Percentiles rank a stretch among this genome's conserved stretches.
These are phyloP conservation scores for Edolisoma coerulescens DNA, from an alignment of 2,113 vertebrate species.

Conservation along the genomic window DNA sequence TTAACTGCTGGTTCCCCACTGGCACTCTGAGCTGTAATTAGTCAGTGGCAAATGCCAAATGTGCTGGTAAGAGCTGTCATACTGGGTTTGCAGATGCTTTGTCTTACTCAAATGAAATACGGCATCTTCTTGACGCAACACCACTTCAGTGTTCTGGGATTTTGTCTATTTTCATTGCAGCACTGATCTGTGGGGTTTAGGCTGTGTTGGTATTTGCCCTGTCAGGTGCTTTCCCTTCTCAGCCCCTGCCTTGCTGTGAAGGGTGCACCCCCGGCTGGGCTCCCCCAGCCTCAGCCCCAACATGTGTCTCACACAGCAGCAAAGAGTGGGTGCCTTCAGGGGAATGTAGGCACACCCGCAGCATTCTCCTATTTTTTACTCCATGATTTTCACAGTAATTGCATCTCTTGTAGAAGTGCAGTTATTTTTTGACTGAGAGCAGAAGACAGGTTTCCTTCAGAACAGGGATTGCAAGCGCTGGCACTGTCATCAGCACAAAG, in stretches of 20 bases:
- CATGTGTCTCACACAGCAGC: background rate
- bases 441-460: background rate
- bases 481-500: background rate
- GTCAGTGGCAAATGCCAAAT: background rate
- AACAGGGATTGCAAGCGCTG: accelerated
- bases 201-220: background rate
- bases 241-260: background rate
- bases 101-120: background rate
- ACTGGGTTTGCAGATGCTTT: background rate
- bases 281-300: background rate
- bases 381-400: background rate
- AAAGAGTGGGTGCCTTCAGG: no score
- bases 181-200: background rate
- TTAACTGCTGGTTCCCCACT: background rate
- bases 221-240: background rate
- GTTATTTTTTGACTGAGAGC: background rate
- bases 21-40: background rate
- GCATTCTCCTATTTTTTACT: background rate
- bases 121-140: background rate
- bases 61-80: background rate
- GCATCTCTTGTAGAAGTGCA: background rate
- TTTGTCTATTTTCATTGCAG: background rate
- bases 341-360: no score
- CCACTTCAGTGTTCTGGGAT: accelerated
- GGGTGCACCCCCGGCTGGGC: background rate